phyloP scores from a whole-genome alignment of 2,113 vertebrate genomes.

The Mormyrus lacerda region DNA sequence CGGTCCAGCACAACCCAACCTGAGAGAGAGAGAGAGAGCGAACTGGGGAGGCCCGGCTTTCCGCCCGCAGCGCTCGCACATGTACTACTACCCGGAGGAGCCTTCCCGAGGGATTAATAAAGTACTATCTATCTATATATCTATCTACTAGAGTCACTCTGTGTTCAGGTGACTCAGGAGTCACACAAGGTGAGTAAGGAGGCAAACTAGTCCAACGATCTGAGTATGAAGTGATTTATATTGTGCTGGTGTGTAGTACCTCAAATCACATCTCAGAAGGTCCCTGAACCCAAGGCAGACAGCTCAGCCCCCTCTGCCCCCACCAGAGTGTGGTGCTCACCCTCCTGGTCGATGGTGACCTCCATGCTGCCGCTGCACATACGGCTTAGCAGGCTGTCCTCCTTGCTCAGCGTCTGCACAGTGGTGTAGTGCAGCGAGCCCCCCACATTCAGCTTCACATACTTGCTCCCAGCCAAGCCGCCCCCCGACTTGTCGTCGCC shows the following conservation, averaged over 20 bases:
- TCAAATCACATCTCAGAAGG: neutral
- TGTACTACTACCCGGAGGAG: too few relatives aligned
- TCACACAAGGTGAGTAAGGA: neutral
- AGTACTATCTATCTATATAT: too few relatives aligned
- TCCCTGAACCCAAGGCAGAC: neutral
- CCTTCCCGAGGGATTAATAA: too few relatives aligned
- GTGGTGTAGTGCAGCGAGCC: slow-evolving; percentile 80
- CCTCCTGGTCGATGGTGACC: slow-evolving; percentile 72
- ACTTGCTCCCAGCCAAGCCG: slow-evolving; percentile 69
- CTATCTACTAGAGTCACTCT: neutral
- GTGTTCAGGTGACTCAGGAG: neutral
- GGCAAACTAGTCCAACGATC: neutral
- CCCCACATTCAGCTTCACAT: slow-evolving; percentile 81
- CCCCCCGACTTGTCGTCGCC: slow-evolving; percentile 48
- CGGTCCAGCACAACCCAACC: slow-evolving; percentile 81
- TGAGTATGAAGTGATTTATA: neutral
- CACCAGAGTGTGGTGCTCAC: slow-evolving; percentile 37
- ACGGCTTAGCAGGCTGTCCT: slow-evolving; percentile 71
- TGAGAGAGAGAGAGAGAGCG: slow-evolving; percentile 32
- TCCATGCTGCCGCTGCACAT: slow-evolving; percentile 73
- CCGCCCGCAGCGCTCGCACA: neutral
- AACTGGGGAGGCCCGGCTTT: neutral
- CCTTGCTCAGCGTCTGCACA: slow-evolving; percentile 76
- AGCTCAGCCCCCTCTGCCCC: neutral
- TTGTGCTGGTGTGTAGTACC: neutral